A percentile compares a stretch with the other conserved stretches of the same genome.
Conservation (phyloP, 2,113 vertebrate genomes). For the Tragelaphus scriptus region DNA sequence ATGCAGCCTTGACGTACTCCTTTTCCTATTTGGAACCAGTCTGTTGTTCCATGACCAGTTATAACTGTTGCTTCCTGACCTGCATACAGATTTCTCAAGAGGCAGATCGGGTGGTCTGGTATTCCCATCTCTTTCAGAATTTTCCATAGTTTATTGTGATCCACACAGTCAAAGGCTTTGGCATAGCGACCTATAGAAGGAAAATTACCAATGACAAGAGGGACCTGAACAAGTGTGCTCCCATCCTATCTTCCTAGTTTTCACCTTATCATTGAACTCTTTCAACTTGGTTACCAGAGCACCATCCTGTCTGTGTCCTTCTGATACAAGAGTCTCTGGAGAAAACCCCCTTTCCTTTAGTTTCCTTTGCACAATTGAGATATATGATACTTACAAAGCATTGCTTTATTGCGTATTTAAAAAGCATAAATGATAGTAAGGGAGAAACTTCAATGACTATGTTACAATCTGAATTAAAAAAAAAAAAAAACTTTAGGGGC, state of each 20-base stretch:
- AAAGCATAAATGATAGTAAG: neutral
- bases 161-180: no score
- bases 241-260: neutral
- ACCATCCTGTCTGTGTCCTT: neutral
- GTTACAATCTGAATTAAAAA: neutral
- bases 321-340: fast-evolving
- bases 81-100: no score
- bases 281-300: neutral
- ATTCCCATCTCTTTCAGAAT: no score
- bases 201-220: no score
- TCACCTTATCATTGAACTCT: neutral
- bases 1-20: no score
- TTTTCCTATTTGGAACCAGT: no score
- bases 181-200: neutral
- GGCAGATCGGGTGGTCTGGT: no score
- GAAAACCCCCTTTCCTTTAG: neutral
- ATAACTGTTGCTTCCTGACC: no score
- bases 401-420: neutral
- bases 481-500: neutral
- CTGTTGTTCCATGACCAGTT: no score
- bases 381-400: neutral
- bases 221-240: neutral
- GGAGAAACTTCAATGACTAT: neutral
- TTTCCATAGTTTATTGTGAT: no score
- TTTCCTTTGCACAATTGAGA: neutral